Evolutionary conservation across 2,113 vertebrate species (phyloP).

Genomic region (Mungos mungo): DNA sequence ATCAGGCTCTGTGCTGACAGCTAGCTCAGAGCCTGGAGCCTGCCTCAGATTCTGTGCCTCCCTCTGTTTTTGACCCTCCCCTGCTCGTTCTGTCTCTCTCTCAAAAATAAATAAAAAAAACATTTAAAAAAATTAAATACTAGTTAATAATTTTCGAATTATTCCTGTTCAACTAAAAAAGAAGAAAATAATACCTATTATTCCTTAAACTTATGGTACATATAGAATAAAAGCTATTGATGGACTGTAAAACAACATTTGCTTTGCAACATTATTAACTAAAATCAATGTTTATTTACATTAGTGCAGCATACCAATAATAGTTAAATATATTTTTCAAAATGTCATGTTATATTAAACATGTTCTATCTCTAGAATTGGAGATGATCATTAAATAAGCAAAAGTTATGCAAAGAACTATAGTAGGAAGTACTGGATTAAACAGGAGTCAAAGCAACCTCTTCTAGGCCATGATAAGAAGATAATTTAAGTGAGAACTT

Average conservation of each 20-base stretch:
- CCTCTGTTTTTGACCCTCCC: too few species aligned
- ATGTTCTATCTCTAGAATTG: slow-evolving; percentile 14
- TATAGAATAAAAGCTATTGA: neutral
- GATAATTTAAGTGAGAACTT: slow-evolving; percentile 22
- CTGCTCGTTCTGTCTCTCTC: too few species aligned
- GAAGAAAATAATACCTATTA: neutral
- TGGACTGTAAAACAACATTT: slow-evolving; percentile 35
- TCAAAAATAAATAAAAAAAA: too few species aligned
- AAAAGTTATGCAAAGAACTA: neutral
- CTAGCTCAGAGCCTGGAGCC: too few species aligned
- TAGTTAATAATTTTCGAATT: slow-evolving; percentile 38
- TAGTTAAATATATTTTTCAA: neutral
- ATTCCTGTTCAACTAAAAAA: neutral
- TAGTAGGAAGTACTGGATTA: neutral
- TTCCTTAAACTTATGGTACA: neutral
- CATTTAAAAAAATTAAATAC: neutral
- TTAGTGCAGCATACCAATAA: neutral
- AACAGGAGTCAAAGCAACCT: neutral
- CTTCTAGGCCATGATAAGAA: neutral
- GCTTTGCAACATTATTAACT: neutral
- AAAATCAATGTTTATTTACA: neutral
- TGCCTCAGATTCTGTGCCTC: too few species aligned
- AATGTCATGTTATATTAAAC: neutral
- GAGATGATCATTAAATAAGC: neutral
- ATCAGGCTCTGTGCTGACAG: too few species aligned